Conservation (phyloP, 2,797 vertebrate species). For the Gila robusta region DNA sequence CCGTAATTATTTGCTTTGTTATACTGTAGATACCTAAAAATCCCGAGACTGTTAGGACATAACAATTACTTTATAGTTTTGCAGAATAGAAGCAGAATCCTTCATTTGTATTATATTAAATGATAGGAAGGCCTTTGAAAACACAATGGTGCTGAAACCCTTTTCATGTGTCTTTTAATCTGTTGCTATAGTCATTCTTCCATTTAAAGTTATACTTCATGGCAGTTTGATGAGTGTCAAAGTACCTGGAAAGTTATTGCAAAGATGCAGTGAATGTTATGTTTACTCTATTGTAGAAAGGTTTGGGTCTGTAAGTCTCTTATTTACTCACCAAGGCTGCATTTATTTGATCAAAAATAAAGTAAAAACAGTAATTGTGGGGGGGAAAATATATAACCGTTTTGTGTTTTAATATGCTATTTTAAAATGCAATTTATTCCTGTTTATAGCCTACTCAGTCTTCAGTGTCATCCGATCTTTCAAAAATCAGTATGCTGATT, state of each 20-base stretch:
- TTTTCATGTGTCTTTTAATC: background rate
- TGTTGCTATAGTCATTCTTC: background rate
- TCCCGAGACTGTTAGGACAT: background rate
- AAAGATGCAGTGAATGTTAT: background rate
- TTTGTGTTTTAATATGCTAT: background rate
- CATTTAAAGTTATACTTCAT: background rate
- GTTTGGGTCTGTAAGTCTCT: background rate
- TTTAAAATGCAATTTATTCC: background rate
- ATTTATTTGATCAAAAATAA: background rate
- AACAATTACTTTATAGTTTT: background rate
- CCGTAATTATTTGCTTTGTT: background rate
- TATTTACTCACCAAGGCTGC: background rate
- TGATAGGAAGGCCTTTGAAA: slow-evolving; percentile 6
- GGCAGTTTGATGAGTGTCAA: background rate
- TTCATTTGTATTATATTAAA: background rate
- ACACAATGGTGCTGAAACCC: background rate
- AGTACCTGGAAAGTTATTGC: background rate
- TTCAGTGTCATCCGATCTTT: background rate
- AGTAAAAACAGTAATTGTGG: background rate
- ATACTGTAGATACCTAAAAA: background rate
- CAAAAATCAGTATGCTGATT: background rate
- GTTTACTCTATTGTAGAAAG: background rate
- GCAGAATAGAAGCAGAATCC: background rate
- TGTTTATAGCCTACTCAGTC: background rate
- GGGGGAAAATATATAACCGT: too few species aligned